Evolutionary conservation across 1,140 invertebrate species (phyloP).

Genomic region (Hypothenemus hampei): DNA sequence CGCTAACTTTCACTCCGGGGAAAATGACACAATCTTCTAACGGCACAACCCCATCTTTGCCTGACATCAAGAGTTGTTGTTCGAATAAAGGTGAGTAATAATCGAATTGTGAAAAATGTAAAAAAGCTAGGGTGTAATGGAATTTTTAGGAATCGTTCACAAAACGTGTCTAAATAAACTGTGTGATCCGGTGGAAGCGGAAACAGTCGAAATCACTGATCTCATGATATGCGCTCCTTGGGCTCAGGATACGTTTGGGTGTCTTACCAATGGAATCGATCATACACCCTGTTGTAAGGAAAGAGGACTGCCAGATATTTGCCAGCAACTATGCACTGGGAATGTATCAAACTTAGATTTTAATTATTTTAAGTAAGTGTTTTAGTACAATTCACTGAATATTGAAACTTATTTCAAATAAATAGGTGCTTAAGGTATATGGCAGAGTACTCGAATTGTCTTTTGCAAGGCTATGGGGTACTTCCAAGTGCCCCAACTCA

Average conservation of each 20-base stretch:
- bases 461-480: conserved; percentile 77
- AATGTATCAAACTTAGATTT: conserved; percentile 73
- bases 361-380: conserved; percentile 71
- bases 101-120: not conserved
- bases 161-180: conserved; percentile 69
- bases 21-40: conserved; percentile 51
- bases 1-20: conserved; percentile 59
- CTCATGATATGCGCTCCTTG: conserved; percentile 83
- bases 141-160: conserved; percentile 55
- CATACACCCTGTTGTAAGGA: conserved; percentile 74
- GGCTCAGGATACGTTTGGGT: conserved; percentile 72
- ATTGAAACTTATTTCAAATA: not conserved
- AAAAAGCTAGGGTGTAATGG: too few species aligned
- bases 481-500: conserved; percentile 64
- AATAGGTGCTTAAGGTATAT: conserved; percentile 68
- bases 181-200: conserved; percentile 65
- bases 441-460: conserved; percentile 70
- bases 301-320: conserved; percentile 65
- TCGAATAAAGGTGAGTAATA: conserved; percentile 54
- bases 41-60: conserved; percentile 55
- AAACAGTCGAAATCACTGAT: conserved; percentile 59
- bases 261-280: conserved; percentile 73
- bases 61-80: conserved; percentile 70
- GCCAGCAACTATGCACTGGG: conserved; percentile 69
- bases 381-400: not conserved